phyloP scores from a whole-genome alignment of 2,113 vertebrate genomes.

The Marcusenius ussheri region DNA sequence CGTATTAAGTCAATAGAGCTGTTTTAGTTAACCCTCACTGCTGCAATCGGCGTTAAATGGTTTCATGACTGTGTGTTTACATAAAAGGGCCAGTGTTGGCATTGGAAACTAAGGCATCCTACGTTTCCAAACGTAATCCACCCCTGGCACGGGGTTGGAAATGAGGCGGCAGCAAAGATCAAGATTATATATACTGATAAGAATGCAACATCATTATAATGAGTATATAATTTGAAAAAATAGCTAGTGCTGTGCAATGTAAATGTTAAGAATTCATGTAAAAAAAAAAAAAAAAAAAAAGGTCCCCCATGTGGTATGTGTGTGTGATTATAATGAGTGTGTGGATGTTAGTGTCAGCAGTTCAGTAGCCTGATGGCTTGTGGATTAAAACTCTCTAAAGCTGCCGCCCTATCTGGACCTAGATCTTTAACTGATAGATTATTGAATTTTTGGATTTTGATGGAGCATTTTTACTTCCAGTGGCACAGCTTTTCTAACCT shows the following conservation, averaged over 20 bases:
- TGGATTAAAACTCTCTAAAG: background rate
- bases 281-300: no score
- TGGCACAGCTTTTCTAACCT: constrained; percentile 9
- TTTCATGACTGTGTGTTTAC: background rate
- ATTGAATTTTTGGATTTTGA: background rate
- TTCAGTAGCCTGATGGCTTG: background rate
- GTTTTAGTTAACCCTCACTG: background rate
- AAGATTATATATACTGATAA: background rate
- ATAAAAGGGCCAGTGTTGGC: background rate
- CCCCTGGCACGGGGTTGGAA: no score
- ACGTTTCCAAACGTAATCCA: background rate
- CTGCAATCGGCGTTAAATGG: background rate
- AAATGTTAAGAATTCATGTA: background rate
- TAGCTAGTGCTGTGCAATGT: background rate
- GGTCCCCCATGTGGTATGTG: background rate
- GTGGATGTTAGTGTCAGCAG: background rate
- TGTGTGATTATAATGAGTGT: background rate
- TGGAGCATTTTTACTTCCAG: background rate
- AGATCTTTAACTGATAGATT: background rate
- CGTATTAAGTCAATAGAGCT: background rate
- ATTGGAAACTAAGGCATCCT: background rate
- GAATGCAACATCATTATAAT: background rate
- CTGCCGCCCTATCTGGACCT: background rate
- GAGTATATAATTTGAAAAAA: background rate
- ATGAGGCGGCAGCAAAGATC: background rate